Percentiles rank a stretch among this genome's conserved stretches.
Evolutionary conservation across 2,888 invertebrate genomes (phyloP).

Genomic region (Lepidocyrtoides sp.): DNA sequence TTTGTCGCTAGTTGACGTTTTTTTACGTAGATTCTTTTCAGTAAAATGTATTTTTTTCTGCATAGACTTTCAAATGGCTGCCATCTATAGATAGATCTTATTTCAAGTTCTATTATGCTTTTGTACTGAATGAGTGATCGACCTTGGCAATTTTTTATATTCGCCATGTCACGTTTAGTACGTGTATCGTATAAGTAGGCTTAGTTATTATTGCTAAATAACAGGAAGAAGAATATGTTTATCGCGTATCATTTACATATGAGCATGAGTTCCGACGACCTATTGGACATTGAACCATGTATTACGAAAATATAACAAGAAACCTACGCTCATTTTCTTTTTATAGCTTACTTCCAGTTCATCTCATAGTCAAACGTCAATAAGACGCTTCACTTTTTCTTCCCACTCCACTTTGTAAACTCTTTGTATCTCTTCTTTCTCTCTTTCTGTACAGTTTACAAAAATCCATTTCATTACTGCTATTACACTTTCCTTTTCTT

Average conservation of each 20-base stretch:
- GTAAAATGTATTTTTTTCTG: background rate
- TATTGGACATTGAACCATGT: no score
- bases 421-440: no score
- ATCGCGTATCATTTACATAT: no score
- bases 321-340: background rate
- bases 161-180: conserved; percentile 53
- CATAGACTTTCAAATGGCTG: no score
- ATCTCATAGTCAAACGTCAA: conserved; percentile 2
- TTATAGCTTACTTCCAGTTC: background rate
- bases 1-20: conserved; percentile 33
- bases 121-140: conserved; percentile 14
- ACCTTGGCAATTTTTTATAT: conserved; percentile 41
- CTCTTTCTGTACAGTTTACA: no score
- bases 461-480: no score
- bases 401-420: conserved; percentile 10
- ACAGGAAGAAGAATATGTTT: no score
- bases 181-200: no score
- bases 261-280: background rate
- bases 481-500: no score
- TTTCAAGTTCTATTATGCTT: no score
- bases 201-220: conserved; percentile 38
- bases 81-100: no score
- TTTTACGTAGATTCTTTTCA: background rate
- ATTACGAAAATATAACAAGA: no score
- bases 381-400: conserved; percentile 43